Base-by-base conservation (phyloP, 2,888 invertebrate species). In the Cosmopolites sordidus region DNA sequence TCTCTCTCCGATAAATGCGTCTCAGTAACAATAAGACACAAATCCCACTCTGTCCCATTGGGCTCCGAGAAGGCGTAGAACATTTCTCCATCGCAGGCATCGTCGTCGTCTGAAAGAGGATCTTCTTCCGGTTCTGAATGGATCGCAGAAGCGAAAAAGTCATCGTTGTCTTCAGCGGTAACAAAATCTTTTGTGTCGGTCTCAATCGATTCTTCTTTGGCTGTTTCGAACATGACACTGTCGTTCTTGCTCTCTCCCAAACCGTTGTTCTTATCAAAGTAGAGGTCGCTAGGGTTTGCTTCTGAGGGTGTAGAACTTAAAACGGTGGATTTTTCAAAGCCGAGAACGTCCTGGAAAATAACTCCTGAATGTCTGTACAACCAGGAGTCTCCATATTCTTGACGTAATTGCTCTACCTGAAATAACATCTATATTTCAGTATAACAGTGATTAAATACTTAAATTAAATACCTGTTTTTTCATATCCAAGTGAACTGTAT, bases 321-420 rank as follows among this genome's bases (percentile, higher is more conserved):
- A n/a, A 62, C 50, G 0, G 63, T 56, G 16, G 65, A 58, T 41
- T 70, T 69, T 49, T 75, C 70, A 40, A 81, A 66, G 12, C 83
- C 82, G 62, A 83, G 71, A 22, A 79, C 78, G 63, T 76, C 78
- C 62, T 81, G 78, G 41, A 83, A 76, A 33, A 70, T 66, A 27
- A 77, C 75, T 2, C 66, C 68, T 3, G 62, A 61, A 30, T 65
- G 58, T 18, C 51, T 54, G 51, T 78, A 78, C 22, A 85, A 64
- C 84, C 84, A 85, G 45, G 79, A 76, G 59, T 78, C 78, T 9
- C 84, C 84, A 65, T 78, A 81, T 61, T 78, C 77, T 56, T 78
- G 70, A 11, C 82, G 73, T 14, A 84, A 62, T 16, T 73, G 75
- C 60, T 83, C 76, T 52, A 84, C 45, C 51, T 51, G 16, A 17